Evolutionary conservation across 2,888 invertebrate species (phyloP).

Genomic region (Carabus problematicus): DNA sequence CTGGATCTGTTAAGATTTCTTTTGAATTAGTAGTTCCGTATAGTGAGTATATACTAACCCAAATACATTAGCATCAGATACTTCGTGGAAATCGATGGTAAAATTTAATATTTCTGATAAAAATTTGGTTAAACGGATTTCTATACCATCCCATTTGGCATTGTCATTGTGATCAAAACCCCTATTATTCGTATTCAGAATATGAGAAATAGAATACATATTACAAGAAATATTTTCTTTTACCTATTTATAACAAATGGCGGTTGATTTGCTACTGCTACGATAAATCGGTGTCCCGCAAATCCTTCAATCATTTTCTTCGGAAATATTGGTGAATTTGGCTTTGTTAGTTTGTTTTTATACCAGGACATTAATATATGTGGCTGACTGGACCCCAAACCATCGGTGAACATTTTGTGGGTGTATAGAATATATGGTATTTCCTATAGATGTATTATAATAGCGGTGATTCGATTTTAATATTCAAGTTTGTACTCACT

Average conservation of each 20-base stretch:
- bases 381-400: constrained; percentile 73
- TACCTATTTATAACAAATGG: constrained; percentile 76
- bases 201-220: not conserved
- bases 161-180: constrained; percentile 59
- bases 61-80: constrained; percentile 56
- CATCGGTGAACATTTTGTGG: constrained; percentile 75
- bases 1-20: constrained; percentile 61
- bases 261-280: constrained; percentile 75
- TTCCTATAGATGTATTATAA: constrained; percentile 61
- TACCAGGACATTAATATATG: constrained; percentile 76
- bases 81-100: constrained; percentile 72
- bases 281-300: constrained; percentile 75
- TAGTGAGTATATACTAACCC: constrained; percentile 58
- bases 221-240: constrained; percentile 27
- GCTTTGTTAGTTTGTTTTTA: constrained; percentile 68
- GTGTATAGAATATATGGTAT: constrained; percentile 77
- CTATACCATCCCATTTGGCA: constrained; percentile 77
- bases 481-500: constrained; percentile 45
- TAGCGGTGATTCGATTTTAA: not conserved
- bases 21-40: not conserved
- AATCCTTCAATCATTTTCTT: constrained; percentile 72
- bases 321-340: constrained; percentile 71
- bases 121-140: constrained; percentile 70
- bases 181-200: constrained; percentile 48
- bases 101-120: constrained; percentile 74